Evolutionary conservation across 2,113 vertebrate species (phyloP).

Genomic region (Anthoscopus minutus): DNA sequence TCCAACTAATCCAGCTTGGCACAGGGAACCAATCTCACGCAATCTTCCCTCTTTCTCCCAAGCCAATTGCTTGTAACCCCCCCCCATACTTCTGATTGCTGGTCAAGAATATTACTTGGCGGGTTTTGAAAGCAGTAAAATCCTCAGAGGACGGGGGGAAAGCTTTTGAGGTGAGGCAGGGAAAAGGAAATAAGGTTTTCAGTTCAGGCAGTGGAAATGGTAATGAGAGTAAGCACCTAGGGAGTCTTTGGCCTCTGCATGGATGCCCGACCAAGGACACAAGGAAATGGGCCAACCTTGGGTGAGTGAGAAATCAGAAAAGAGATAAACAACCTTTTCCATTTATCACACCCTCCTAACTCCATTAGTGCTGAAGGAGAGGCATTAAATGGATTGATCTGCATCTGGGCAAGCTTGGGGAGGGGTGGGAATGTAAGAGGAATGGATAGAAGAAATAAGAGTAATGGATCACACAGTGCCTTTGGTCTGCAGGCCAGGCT

Average conservation of each 20-base stretch:
- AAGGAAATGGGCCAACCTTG: neutral
- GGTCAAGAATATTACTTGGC: neutral
- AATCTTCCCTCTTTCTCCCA: neutral
- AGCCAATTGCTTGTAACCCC: neutral
- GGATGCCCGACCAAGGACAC: neutral
- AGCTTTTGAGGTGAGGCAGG: neutral
- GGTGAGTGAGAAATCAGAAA: neutral
- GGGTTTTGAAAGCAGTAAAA: neutral
- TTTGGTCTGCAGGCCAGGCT: neutral
- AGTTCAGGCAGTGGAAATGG: neutral
- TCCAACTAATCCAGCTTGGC: neutral
- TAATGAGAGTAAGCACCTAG: neutral
- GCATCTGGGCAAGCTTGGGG: neutral
- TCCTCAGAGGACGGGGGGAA: neutral
- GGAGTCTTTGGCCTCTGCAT: neutral
- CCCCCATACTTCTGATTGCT: neutral
- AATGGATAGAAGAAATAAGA: neutral
- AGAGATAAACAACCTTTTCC: neutral
- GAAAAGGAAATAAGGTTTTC: neutral
- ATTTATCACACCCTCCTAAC: neutral
- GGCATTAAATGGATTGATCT: neutral
- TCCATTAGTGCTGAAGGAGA: neutral
- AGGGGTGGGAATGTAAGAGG: neutral
- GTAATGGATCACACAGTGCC: neutral
- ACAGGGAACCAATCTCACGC: neutral